Conservation (phyloP, 2,797 vertebrate species). For the Hydrolagus colliei region DNA sequence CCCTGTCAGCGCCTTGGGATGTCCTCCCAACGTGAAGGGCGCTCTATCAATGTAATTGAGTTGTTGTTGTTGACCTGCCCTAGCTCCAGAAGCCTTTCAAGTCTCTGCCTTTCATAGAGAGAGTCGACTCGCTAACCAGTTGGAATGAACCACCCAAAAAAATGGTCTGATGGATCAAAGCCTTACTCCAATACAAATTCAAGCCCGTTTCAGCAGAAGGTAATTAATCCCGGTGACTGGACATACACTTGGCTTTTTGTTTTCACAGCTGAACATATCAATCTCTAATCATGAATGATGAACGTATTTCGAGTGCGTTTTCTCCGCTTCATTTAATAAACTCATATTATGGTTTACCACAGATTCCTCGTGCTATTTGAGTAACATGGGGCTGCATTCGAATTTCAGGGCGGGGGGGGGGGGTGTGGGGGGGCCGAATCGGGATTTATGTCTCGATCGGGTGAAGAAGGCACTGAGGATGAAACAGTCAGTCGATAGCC, state of each 20-base stretch:
- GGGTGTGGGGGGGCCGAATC: no score
- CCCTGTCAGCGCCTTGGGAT: no score
- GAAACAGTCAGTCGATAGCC: no score
- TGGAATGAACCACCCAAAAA: neutral
- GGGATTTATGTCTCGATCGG: no score
- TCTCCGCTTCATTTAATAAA: neutral
- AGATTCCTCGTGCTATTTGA: no score
- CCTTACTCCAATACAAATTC: neutral
- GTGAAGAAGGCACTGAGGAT: no score
- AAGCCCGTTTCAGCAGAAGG: neutral
- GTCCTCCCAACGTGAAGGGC: no score
- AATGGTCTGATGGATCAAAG: neutral
- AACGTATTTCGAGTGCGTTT: neutral
- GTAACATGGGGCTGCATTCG: neutral
- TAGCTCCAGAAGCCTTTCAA: no score
- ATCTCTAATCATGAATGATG: neutral
- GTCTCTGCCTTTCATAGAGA: neutral
- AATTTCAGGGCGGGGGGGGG: neutral
- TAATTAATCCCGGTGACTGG: neutral
- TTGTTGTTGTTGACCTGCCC: no score
- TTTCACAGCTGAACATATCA: constrained; percentile 22
- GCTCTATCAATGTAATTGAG: no score
- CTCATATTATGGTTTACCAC: neutral
- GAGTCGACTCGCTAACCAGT: neutral
- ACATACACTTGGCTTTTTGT: neutral